phyloP scores from a whole-genome alignment of 2,797 vertebrate genomes.

The Melopsittacus undulatus region DNA sequence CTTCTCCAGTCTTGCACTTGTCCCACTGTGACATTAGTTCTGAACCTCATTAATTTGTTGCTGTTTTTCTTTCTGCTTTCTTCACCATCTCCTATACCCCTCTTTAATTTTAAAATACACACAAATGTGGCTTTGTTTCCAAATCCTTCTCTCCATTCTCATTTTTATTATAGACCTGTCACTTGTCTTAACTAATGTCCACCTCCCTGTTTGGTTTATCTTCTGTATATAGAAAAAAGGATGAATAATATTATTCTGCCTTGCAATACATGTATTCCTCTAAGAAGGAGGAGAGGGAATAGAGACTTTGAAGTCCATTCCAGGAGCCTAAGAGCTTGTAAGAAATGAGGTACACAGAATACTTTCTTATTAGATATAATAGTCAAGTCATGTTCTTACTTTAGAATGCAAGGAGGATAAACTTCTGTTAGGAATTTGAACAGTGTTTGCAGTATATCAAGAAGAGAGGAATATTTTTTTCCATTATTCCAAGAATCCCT shows the following conservation, averaged over 20 bases:
- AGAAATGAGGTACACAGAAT: neutral
- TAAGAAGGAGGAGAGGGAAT: neutral
- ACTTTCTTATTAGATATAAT: neutral
- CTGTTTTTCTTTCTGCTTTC: neutral
- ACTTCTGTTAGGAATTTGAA: neutral
- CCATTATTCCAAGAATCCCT: conserved; percentile 36
- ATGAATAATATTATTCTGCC: neutral
- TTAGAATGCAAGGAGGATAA: neutral
- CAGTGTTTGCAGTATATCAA: conserved; percentile 13
- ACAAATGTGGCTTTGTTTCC: neutral
- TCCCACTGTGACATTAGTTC: neutral
- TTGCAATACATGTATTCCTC: neutral
- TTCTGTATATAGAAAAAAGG: neutral
- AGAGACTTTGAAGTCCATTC: neutral
- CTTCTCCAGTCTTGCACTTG: neutral
- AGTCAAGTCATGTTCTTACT: neutral
- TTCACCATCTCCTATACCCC: neutral
- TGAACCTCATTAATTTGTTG: neutral
- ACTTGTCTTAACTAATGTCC: neutral
- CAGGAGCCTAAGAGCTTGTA: neutral
- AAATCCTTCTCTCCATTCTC: neutral
- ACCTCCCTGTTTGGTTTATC: neutral
- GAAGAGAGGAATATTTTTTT: neutral
- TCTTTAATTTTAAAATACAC: neutral
- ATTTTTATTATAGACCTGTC: neutral